These are phyloP conservation scores for Burhinus bistriatus DNA, from an alignment of 2,113 vertebrate genomes.

Conservation along the genomic window DNA sequence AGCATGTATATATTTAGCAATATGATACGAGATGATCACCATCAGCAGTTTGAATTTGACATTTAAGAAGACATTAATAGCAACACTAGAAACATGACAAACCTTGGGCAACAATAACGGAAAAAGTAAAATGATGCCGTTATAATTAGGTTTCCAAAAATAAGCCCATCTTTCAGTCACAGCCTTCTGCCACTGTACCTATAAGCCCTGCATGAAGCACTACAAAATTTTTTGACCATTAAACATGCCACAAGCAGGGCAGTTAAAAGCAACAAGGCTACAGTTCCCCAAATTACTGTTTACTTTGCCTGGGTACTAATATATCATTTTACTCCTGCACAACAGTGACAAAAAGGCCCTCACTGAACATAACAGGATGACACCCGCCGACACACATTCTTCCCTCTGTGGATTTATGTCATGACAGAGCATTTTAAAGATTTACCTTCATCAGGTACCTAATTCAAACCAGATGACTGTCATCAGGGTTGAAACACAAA, in stretches of 20 bases:
- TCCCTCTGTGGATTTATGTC: background rate
- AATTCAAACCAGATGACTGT: background rate
- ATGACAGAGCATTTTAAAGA: background rate
- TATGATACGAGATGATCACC: constrained; percentile 39
- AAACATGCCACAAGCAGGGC: background rate
- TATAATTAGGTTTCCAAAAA: constrained; percentile 43
- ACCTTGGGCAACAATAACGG: constrained; percentile 25
- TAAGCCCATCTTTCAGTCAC: background rate
- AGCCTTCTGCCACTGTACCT: background rate
- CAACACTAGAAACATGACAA: background rate
- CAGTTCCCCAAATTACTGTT: background rate
- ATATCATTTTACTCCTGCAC: background rate
- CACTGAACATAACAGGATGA: background rate
- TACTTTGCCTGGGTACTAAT: background rate
- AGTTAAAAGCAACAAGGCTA: background rate
- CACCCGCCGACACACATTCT: accelerated
- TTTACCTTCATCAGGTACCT: background rate
- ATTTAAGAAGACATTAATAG: constrained; percentile 46
- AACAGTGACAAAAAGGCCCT: background rate
- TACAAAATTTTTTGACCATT: background rate
- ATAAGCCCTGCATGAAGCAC: background rate
- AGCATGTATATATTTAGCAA: constrained; percentile 9
- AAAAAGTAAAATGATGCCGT: background rate
- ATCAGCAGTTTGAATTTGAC: constrained; percentile 26
- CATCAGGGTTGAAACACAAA: background rate